These are phyloP conservation scores for Enteromius argenteus DNA, from an alignment of 2,797 vertebrate species.

Conservation along the genomic window DNA sequence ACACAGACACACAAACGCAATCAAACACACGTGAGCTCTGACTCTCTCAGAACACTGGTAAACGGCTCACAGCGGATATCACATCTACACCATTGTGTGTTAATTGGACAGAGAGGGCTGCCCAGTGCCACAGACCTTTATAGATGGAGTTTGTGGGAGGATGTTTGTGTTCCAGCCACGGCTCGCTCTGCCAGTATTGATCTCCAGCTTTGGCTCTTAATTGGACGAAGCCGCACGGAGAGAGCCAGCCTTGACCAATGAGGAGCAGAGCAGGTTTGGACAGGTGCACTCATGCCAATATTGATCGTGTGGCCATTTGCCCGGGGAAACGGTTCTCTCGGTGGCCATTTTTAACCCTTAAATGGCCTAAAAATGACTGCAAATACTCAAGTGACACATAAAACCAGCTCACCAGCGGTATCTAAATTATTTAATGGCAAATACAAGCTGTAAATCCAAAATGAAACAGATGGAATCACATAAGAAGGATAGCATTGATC, in stretches of 20 bases:
- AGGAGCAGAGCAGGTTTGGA: not conserved
- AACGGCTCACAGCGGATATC: slow-evolving; percentile 46
- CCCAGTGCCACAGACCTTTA: slow-evolving; percentile 44
- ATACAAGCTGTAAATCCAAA: not conserved
- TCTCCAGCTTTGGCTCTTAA: slow-evolving; percentile 33
- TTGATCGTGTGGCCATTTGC: slow-evolving; percentile 24
- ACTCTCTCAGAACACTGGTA: slow-evolving; percentile 26
- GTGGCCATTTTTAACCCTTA: not conserved
- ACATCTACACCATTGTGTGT: slow-evolving; percentile 37
- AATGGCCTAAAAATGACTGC: not conserved
- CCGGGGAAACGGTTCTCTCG: not conserved
- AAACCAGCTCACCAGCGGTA: not conserved
- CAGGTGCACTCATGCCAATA: slow-evolving; percentile 26
- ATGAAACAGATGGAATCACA: not conserved
- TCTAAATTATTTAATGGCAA: not conserved
- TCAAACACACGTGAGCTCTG: slow-evolving; percentile 8
- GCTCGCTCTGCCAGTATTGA: slow-evolving; percentile 32
- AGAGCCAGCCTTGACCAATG: slow-evolving; percentile 14
- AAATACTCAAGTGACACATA: not conserved
- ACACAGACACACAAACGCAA: slow-evolving; percentile 25
- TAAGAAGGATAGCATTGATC: too few species aligned
- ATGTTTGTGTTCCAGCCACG: slow-evolving; percentile 41
- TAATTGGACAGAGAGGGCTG: slow-evolving; percentile 48
- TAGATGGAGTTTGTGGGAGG: slow-evolving; percentile 40
- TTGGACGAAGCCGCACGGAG: slow-evolving; percentile 31